Evolutionary conservation across 2,797 vertebrate genomes (phyloP), one percentile per base, ranked within the genome.

Genomic region (Ataeniobius toweri): DNA sequence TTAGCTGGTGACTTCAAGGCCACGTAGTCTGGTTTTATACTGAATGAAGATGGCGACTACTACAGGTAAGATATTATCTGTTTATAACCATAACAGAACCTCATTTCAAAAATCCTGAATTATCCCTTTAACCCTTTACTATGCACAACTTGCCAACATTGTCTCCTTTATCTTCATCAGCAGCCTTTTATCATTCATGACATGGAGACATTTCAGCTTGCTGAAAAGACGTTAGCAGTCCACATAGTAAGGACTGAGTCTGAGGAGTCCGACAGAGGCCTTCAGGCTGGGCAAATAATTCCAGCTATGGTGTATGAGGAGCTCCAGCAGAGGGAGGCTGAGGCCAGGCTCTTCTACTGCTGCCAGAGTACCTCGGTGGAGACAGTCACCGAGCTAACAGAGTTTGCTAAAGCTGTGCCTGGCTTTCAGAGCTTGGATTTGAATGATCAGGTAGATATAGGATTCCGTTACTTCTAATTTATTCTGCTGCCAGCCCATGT

Each of bases 181-280:
- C 89, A 98, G 97, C 97, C 97, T 10, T 97, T 99, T 68, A 95
- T 99, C 85, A 98, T 99, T 63, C 98, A 99, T 0, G 97, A 99
- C 89, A 97, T 98, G 97, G 97, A 98, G 73, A 98, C 98, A 0
- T 90, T 99, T 87, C 96, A 97, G 73, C 96, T 97, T 86, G 98
- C 97, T 0, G 97, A 99, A 94, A 96, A 93, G 92, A 97, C 96
- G 0, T 86, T 99, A 39, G 96, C 96, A 56, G 96, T 95, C 67
- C 96, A 98, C 70, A 63, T 97, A 89, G 93, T 96, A 24, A 89
- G 71, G 8, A 93, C 95, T 0, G 96, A 96, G 24, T 8, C 14
- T 50, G 53, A 18, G 1, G 89, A 89, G 36, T 51, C 73, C 0
- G 63, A 81, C 28, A 50, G 65, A 0, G 26, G 67, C 69, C 70